Percentiles rank a stretch among this genome's conserved stretches.
Evolutionary conservation across 2,888 invertebrate species (phyloP).

Genomic region (Lasioglossum morio): DNA sequence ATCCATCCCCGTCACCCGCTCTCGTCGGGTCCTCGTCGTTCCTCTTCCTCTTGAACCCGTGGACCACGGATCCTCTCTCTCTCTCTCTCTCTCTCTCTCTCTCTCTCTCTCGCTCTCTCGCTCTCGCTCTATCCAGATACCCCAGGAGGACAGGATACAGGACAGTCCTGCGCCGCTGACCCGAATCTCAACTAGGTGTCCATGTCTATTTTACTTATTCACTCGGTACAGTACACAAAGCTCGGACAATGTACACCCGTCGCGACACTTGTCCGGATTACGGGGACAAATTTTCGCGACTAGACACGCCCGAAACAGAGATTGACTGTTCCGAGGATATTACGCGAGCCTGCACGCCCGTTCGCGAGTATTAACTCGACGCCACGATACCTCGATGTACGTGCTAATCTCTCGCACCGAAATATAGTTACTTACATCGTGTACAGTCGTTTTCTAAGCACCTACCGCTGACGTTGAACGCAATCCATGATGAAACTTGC

Average conservation of each 20-base stretch:
- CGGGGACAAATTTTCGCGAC: constrained; percentile 15
- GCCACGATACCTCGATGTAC: not conserved
- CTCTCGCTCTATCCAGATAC: constrained; percentile 6
- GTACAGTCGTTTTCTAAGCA: not conserved
- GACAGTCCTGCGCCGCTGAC: constrained; percentile 76
- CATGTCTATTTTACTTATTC: constrained; percentile 70
- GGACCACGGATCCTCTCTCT: constrained; percentile 15
- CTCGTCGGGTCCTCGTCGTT: constrained; percentile 17
- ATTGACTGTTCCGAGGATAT: not conserved
- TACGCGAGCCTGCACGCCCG: not conserved
- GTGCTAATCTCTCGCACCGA: not conserved
- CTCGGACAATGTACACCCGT: constrained; percentile 12
- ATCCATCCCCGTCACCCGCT: constrained; percentile 61
- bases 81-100: constrained; percentile 22
- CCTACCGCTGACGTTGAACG: not conserved
- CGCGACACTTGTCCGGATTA: constrained; percentile 10
- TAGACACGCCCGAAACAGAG: not conserved
- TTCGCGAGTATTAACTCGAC: not conserved
- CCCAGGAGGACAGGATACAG: constrained; percentile 39
- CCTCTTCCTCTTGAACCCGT: not conserved
- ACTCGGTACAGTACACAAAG: constrained; percentile 25
- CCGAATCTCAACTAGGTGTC: constrained; percentile 81
- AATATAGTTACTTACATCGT: not conserved
- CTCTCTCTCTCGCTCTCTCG: not conserved
- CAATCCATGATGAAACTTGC: not conserved